A percentile compares a stretch with the other conserved stretches of the same genome.
Evolutionary conservation across 35 echinoderm and acorn worm genomes (phyloP).

Genomic region (Anneissia japonica): DNA sequence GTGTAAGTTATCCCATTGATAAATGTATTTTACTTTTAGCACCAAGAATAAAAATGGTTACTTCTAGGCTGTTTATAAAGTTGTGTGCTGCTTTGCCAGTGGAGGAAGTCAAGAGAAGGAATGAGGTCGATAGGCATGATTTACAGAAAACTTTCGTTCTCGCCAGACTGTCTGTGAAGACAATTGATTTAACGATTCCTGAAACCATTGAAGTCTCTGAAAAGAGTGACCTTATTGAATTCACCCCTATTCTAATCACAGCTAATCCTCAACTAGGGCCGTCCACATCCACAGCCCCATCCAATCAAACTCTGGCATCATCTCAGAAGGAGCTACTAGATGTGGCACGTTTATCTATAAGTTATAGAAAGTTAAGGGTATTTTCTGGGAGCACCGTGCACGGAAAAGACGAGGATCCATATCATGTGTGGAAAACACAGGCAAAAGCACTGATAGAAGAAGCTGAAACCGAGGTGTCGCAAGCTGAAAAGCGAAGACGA

Average conservation of each 20-base stretch:
- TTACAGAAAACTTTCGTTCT: neutral
- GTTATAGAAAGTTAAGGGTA: constrained; percentile 21
- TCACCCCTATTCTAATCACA: neutral
- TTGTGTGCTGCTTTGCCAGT: neutral
- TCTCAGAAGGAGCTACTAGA: neutral
- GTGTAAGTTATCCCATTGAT: neutral
- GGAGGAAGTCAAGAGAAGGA: neutral
- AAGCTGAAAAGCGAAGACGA: constrained; percentile 28
- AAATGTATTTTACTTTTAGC: neutral
- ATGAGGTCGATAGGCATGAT: neutral
- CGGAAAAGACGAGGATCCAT: constrained; percentile 25
- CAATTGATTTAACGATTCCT: neutral
- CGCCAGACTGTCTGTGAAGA: neutral
- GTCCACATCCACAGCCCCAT: neutral
- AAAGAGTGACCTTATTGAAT: neutral
- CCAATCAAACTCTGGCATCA: neutral
- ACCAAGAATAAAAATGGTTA: neutral
- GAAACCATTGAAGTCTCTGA: neutral
- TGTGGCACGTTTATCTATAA: neutral
- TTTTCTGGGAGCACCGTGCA: constrained; percentile 17
- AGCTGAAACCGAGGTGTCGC: constrained; percentile 11
- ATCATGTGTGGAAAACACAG: constrained; percentile 10
- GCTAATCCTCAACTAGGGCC: neutral
- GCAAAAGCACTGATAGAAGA: constrained; percentile 34
- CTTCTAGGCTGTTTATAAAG: neutral